Conservation (phyloP, 2,888 invertebrate species). For the Notocelia uddmanniana region DNA sequence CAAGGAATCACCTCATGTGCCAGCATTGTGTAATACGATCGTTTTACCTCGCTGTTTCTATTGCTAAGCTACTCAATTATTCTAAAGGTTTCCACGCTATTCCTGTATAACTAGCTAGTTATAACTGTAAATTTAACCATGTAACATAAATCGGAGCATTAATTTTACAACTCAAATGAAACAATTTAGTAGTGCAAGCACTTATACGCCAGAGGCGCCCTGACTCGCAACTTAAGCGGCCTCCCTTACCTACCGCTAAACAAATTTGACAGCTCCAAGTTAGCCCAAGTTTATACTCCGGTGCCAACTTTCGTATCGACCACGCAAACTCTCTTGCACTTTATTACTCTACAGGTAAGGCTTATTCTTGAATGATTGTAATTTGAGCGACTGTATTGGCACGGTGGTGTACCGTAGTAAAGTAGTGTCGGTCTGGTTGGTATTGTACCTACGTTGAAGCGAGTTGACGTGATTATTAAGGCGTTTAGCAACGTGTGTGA, state of each 20-base stretch:
- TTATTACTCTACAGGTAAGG: conserved; percentile 50
- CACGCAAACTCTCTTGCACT: conserved; percentile 40
- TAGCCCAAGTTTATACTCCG: conserved; percentile 79
- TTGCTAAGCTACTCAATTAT: conserved; percentile 63
- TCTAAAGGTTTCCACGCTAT: conserved; percentile 64
- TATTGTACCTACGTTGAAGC: conserved; percentile 80
- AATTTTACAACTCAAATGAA: conserved; percentile 84
- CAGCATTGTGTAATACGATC: conserved; percentile 73
- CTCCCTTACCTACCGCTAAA: conserved; percentile 81
- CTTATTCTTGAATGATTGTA: conserved; percentile 44
- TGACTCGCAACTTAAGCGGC: conserved; percentile 76
- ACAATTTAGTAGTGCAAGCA: conserved; percentile 81
- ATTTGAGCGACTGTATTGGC: conserved; percentile 27
- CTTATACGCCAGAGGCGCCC: conserved; percentile 79
- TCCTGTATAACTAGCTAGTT: conserved; percentile 17
- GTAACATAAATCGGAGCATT: conserved; percentile 79
- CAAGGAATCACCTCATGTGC: conserved; percentile 73
- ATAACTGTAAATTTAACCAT: conserved; percentile 56
- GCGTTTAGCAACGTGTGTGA: conserved; percentile 71
- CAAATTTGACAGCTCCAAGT: conserved; percentile 85
- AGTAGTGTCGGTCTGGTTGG: conserved; percentile 80
- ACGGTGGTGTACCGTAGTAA: conserved; percentile 59
- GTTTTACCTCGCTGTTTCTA: conserved; percentile 57
- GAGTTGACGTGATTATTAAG: conserved; percentile 82
- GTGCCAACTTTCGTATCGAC: conserved; percentile 59